These are phyloP conservation scores for Sebastes hubbsi DNA, from an alignment of 2,797 vertebrate species.

Conservation along the genomic window DNA sequence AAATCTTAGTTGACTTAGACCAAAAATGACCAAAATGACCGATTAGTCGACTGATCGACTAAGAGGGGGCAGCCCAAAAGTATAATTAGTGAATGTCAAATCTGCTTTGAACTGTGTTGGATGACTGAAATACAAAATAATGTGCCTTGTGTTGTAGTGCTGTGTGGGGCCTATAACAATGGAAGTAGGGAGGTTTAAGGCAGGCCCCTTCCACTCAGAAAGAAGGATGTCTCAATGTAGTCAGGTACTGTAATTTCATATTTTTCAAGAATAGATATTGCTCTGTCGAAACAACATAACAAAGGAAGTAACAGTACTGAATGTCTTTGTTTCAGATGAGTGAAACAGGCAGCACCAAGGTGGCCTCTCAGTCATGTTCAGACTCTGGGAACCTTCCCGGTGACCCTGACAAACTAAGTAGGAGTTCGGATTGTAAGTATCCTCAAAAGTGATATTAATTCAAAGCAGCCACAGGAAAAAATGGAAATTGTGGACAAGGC, in stretches of 20 bases:
- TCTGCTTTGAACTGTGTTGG: not conserved
- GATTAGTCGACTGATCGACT: no score
- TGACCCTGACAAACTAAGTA: constrained; percentile 78
- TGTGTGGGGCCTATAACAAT: constrained; percentile 91
- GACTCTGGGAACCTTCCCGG: constrained; percentile 74
- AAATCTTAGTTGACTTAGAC: no score
- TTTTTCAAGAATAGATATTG: not conserved
- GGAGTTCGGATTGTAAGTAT: constrained; percentile 85
- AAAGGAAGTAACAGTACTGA: not conserved
- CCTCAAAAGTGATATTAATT: not conserved
- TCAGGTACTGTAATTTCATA: constrained; percentile 81
- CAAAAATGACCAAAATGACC: no score
- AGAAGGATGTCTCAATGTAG: constrained; percentile 91
- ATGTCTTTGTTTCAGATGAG: constrained; percentile 69
- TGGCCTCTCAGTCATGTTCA: constrained; percentile 76
- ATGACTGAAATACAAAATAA: not conserved
- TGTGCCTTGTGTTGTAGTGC: constrained; percentile 80
- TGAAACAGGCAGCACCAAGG: constrained; percentile 77
- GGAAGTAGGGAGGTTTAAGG: constrained; percentile 94
- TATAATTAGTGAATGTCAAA: not conserved
- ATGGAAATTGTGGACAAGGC: not conserved
- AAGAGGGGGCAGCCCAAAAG: no score
- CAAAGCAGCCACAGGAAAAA: no score
- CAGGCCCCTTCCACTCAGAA: constrained; percentile 94
- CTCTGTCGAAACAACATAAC: not conserved